Conservation (phyloP, 2,888 invertebrate species). For the Phengaris alcon region DNA sequence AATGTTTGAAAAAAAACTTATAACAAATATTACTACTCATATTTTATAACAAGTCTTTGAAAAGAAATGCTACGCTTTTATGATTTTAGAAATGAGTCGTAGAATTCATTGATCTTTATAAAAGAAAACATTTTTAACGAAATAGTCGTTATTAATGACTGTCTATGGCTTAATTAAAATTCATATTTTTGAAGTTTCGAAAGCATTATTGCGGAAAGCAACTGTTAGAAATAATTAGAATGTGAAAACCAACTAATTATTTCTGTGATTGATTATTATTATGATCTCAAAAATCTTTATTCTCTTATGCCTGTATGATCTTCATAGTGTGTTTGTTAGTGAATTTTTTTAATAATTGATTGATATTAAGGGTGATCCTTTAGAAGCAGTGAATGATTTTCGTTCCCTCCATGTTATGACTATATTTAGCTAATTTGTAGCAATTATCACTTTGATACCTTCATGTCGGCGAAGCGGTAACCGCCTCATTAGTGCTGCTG, state of each 20-base stretch:
- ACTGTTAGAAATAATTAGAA: no score
- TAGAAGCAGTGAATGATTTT: neutral
- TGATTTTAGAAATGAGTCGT: conserved; percentile 13
- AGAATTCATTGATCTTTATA: conserved; percentile 17
- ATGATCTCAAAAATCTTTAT: no score
- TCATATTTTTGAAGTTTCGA: no score
- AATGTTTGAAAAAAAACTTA: neutral
- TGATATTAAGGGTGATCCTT: no score
- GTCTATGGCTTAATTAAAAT: conserved; percentile 9
- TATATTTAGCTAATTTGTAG: conserved; percentile 31
- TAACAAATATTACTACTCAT: conserved; percentile 21
- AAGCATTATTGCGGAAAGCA: no score
- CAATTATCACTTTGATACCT: conserved; percentile 40
- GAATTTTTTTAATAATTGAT: no score
- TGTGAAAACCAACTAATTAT: no score
- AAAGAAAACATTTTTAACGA: conserved; percentile 14
- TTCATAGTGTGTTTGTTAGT: no score
- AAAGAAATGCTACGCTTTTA: conserved; percentile 20
- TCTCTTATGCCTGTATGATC: no score
- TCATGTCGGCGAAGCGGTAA: conserved; percentile 39
- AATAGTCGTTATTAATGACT: neutral
- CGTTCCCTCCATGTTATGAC: neutral
- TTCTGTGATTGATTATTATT: no score
- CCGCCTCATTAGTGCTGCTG: conserved; percentile 43
- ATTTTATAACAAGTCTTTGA: conserved; percentile 1